A percentile compares a stretch with the other conserved stretches of the same genome.
Conservation (phyloP, 1,140 invertebrate species). For the Carcinoscorpius rotundicauda region DNA sequence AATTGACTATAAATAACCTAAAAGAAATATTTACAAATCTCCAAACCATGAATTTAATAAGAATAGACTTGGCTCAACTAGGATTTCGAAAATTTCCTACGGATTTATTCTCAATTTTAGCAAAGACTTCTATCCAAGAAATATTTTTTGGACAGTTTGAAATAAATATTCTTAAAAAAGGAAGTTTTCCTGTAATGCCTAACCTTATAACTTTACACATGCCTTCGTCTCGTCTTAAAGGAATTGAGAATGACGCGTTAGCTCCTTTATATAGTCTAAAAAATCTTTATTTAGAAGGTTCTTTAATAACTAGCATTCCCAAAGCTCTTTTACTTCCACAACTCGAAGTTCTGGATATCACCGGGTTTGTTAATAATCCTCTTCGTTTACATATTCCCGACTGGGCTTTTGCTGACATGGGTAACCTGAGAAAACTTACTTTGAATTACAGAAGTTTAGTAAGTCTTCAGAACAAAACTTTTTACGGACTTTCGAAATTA, state of each 20-base stretch:
- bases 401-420: slow-evolving; percentile 9
- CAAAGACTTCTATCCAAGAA: not conserved
- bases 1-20: not conserved
- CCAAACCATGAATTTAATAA: not conserved
- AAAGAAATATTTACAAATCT: not conserved
- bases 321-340: slow-evolving; percentile 9
- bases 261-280: slow-evolving; percentile 4
- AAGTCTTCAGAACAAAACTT: slow-evolving; percentile 6
- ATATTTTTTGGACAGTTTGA: slow-evolving; percentile 2
- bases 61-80: not conserved
- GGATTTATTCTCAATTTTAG: slow-evolving; percentile 6
- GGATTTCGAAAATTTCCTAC: slow-evolving; percentile 3
- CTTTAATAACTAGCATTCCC: slow-evolving; percentile 8
- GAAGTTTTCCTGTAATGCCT: slow-evolving; percentile 14
- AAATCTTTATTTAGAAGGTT: slow-evolving; percentile 10
- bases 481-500: slow-evolving; percentile 12
- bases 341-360: slow-evolving; percentile 6
- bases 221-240: slow-evolving; percentile 7
- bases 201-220: slow-evolving; percentile 9
- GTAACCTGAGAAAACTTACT: slow-evolving; percentile 10
- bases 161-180: too few species aligned
- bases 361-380: slow-evolving; percentile 7
- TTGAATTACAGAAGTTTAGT: slow-evolving; percentile 10
- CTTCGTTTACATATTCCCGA: not conserved
- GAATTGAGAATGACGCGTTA: slow-evolving; percentile 12